Evolutionary conservation across 1,140 invertebrate genomes (phyloP).

Genomic region (Orchestia grillus): DNA sequence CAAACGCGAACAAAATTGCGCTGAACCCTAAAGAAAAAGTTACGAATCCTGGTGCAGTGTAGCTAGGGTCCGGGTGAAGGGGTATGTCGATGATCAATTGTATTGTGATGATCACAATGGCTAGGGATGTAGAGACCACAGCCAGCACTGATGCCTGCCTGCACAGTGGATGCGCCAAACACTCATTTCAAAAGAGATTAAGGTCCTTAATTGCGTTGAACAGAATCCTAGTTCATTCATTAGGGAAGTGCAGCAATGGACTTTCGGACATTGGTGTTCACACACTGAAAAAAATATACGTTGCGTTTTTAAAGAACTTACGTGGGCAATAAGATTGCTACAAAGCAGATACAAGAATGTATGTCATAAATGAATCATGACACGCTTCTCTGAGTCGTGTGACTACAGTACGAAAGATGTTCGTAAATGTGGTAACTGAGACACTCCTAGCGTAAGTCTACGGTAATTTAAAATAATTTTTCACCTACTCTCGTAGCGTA

Average conservation of each 20-base stretch:
- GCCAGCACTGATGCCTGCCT: slow-evolving; percentile 75
- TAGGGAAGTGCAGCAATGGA: not conserved
- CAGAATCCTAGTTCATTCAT: not conserved
- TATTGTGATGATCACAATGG: slow-evolving; percentile 76
- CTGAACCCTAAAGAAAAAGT: slow-evolving; percentile 72
- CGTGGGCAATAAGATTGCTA: no score
- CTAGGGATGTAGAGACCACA: slow-evolving; percentile 74
- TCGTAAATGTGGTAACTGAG: no score
- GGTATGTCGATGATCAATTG: slow-evolving; percentile 74
- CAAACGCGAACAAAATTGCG: slow-evolving; percentile 70
- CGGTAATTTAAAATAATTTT: no score
- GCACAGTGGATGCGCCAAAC: not conserved
- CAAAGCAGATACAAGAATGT: no score
- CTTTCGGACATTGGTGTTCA: not conserved
- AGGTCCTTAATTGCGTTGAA: not conserved
- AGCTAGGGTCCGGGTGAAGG: slow-evolving; percentile 66
- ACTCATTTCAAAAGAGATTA: not conserved
- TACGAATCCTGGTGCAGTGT: slow-evolving; percentile 66
- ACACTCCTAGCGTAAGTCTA: no score
- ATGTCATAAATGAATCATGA: no score
- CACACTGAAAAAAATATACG: no score
- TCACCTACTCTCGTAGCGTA: no score
- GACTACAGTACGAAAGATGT: no score
- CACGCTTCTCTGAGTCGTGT: no score
- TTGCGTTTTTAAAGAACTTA: no score